Percentiles rank a stretch among this genome's conserved stretches.
Evolutionary conservation across 2,797 vertebrate genomes (phyloP).

Genomic region (Smutsia temminckii): DNA sequence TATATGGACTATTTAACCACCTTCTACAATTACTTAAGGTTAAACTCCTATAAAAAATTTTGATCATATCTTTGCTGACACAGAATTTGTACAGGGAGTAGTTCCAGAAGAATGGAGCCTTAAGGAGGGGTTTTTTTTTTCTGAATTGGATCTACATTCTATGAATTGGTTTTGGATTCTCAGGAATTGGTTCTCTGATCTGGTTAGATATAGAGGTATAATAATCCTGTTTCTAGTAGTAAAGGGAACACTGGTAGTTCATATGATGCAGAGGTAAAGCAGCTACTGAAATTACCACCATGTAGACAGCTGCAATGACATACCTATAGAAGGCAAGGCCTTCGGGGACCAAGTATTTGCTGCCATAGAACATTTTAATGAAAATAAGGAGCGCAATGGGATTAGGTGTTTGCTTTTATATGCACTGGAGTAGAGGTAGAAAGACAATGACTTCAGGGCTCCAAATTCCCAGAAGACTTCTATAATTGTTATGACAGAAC

Average conservation of each 20-base stretch:
- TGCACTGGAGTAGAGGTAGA: not conserved
- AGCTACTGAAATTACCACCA: not conserved
- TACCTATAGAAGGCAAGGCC: not conserved
- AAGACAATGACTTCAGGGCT: not conserved
- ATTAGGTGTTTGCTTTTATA: not conserved
- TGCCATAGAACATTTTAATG: not conserved
- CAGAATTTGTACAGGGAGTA: not conserved
- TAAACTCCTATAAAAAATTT: not conserved
- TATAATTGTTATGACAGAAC: not conserved
- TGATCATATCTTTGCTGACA: not conserved
- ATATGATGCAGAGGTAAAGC: not conserved
- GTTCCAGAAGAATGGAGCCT: not conserved
- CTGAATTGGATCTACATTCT: not conserved
- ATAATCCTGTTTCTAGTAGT: not conserved
- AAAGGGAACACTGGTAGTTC: not conserved
- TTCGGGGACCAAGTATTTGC: not conserved
- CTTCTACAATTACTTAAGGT: not conserved
- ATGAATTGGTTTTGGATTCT: not conserved
- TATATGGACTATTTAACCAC: not conserved
- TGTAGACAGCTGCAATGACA: not conserved
- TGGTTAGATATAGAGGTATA: conserved; percentile 6
- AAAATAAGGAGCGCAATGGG: not conserved
- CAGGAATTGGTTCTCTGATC: not conserved
- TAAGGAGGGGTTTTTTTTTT: not conserved
- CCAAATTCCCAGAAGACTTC: not conserved